These are phyloP conservation scores for Euclidia mi DNA, from an alignment of 2,888 invertebrate species.

Conservation along the genomic window DNA sequence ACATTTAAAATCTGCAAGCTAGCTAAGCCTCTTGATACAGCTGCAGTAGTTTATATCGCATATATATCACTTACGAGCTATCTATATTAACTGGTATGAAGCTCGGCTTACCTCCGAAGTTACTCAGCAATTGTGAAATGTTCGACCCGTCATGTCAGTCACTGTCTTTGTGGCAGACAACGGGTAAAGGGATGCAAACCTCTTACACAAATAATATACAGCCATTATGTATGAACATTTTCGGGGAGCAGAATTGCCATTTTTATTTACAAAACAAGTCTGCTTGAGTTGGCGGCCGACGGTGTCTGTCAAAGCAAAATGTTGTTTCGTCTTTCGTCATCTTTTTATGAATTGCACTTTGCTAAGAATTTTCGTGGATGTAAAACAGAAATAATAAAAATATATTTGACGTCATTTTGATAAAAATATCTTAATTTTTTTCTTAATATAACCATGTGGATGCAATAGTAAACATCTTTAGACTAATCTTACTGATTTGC, in stretches of 20 bases:
- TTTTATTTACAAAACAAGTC: slow-evolving; percentile 8
- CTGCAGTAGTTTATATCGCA: no score
- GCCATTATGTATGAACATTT: slow-evolving; percentile 13
- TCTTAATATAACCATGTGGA: no score
- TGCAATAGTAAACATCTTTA: no score
- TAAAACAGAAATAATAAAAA: no score
- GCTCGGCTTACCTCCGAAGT: slow-evolving; percentile 47
- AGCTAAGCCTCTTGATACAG: no score
- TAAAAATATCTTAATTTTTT: no score
- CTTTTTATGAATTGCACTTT: background rate
- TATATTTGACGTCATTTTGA: no score
- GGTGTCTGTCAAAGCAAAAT: background rate
- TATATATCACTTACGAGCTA: no score
- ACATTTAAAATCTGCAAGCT: no score
- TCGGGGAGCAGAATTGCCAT: slow-evolving; percentile 1
- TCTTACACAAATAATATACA: slow-evolving; percentile 20
- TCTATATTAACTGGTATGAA: slow-evolving; percentile 44
- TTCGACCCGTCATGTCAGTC: slow-evolving; percentile 53
- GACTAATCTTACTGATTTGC: no score
- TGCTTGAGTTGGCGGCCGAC: background rate
- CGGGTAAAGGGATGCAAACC: slow-evolving; percentile 50
- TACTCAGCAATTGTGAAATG: slow-evolving; percentile 52
- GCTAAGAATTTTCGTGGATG: background rate
- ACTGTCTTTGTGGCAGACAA: slow-evolving; percentile 68
- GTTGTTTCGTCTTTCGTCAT: slow-evolving; percentile 1